A percentile compares a stretch with the other conserved stretches of the same genome.
Conservation (phyloP, 2,888 invertebrate species). For the Plagodis dolabraria region DNA sequence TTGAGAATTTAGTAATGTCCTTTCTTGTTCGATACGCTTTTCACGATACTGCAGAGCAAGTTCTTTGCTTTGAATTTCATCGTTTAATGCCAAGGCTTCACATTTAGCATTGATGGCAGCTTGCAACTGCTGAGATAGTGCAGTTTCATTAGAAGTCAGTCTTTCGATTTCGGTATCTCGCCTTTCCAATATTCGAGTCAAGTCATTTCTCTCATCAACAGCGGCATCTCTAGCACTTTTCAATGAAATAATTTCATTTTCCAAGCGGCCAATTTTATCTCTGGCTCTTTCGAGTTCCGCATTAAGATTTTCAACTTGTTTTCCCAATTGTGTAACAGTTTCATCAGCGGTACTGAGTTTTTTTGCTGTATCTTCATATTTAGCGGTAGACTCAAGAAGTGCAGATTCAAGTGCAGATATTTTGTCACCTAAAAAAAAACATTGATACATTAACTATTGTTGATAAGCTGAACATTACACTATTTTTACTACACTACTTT, state of each 20-base stretch:
- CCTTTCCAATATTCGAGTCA: conserved; percentile 89
- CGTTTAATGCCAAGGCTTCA: conserved; percentile 91
- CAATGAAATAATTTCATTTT: conserved; percentile 87
- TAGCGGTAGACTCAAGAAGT: conserved; percentile 83
- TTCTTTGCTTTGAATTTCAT: conserved; percentile 93
- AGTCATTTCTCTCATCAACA: conserved; percentile 90
- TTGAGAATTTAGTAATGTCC: conserved; percentile 90
- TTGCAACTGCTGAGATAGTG: conserved; percentile 90
- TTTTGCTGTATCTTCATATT: conserved; percentile 86
- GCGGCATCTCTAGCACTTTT: conserved; percentile 89
- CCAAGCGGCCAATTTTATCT: conserved; percentile 86
- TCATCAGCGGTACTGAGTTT: conserved; percentile 86
- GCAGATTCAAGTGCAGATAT: conserved; percentile 81
- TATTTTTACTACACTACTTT: too few species aligned
- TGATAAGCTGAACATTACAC: too few species aligned
- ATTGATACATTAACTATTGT: too few species aligned
- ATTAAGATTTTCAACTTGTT: conserved; percentile 86
- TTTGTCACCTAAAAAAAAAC: conserved; percentile 81
- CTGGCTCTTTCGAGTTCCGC: conserved; percentile 87
- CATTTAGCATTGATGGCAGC: conserved; percentile 92
- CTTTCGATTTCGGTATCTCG: conserved; percentile 90
- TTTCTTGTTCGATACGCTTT: conserved; percentile 93
- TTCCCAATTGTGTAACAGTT: conserved; percentile 86
- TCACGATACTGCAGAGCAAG: conserved; percentile 92
- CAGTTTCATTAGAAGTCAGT: conserved; percentile 87